Base-by-base conservation (phyloP, 1,140 invertebrate genomes). In the Pemphigus obesinymphae region DNA sequence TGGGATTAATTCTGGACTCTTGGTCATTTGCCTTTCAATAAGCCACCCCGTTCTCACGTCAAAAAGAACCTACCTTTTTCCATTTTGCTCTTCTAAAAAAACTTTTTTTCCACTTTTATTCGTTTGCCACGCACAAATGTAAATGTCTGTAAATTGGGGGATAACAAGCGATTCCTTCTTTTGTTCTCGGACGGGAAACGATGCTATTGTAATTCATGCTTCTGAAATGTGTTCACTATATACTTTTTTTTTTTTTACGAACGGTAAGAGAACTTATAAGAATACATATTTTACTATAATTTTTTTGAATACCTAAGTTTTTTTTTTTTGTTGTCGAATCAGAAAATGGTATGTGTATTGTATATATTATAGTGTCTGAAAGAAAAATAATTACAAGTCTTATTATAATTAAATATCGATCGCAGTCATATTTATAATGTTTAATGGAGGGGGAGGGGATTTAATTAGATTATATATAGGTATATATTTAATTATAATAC, bases 1-100 rank as follows among this genome's bases (percentile, higher is more conserved):
- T 55, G 73, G 73, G 53, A 78, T 78, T 78, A 78, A 78, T 78
- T 78, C 73, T 78, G 31, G 50, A 76, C 50, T 76, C 73, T 76
- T 76, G 73, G 73, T 78, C 73, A 78, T 78, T 78, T 78, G 73
- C 73, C 73, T 78, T 78, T 78, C 73, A 78, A 78, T 78, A 78
- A 78, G 50, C 73, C 53, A 78, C 50, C 70, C 43, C 43, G 72
- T 75, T 40, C 43, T 31, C 73, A n/a, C 58, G 73, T 78, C 37
- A 43, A 70, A 76, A 76, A 76, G 50, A 76, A 55, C n/a, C 53
- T 10, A 23, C 31, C 53, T 58, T 37, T 75, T 76, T 37, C 37
- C 50, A 58, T 58, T 78, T 78, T 15, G 17, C 20, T 58, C 50
- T 55, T 26, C 20, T 34, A 55, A 40, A 55, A 73, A 72, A 75